Percentiles rank a stretch among this genome's conserved stretches.
phyloP scores from a whole-genome alignment of 2,888 invertebrate genomes.

The Schrankia costaestrigalis region DNA sequence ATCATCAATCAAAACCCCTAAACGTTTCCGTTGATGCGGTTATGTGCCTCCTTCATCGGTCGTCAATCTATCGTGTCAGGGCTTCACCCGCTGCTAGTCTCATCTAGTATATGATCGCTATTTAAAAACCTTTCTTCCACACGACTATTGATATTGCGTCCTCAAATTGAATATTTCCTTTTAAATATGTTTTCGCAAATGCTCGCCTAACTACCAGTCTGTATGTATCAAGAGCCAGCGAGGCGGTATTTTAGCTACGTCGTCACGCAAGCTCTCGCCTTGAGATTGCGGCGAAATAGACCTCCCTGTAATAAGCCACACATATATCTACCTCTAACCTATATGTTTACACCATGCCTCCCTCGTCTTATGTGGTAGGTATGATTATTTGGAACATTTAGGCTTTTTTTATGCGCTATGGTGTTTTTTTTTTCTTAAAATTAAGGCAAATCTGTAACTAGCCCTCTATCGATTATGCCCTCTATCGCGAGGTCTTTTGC shows the following conservation, averaged over 20 bases:
- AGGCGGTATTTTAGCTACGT: conserved; percentile 62
- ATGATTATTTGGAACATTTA: not conserved
- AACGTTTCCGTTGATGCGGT: too few relatives aligned
- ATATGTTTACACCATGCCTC: not conserved
- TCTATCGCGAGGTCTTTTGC: too few relatives aligned
- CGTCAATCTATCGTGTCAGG: too few relatives aligned
- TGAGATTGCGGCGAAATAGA: conserved; percentile 53
- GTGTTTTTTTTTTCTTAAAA: too few relatives aligned
- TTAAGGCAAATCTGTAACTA: too few relatives aligned
- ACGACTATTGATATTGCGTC: too few relatives aligned
- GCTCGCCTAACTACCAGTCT: conserved; percentile 1
- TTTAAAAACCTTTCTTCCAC: too few relatives aligned
- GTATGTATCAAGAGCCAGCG: conserved; percentile 41
- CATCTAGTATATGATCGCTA: too few relatives aligned
- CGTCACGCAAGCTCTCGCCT: conserved; percentile 58
- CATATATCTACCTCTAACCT: conserved; percentile 5
- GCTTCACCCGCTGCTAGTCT: too few relatives aligned
- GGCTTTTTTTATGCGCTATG: not conserved
- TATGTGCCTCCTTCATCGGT: too few relatives aligned
- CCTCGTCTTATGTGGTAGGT: not conserved
- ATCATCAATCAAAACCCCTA: too few relatives aligned
- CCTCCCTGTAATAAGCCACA: conserved; percentile 45
- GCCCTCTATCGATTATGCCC: too few relatives aligned
- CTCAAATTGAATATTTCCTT: not conserved
- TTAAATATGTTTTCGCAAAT: not conserved